Conservation (phyloP, 2,113 vertebrate genomes). For the Mesitornis unicolor region DNA sequence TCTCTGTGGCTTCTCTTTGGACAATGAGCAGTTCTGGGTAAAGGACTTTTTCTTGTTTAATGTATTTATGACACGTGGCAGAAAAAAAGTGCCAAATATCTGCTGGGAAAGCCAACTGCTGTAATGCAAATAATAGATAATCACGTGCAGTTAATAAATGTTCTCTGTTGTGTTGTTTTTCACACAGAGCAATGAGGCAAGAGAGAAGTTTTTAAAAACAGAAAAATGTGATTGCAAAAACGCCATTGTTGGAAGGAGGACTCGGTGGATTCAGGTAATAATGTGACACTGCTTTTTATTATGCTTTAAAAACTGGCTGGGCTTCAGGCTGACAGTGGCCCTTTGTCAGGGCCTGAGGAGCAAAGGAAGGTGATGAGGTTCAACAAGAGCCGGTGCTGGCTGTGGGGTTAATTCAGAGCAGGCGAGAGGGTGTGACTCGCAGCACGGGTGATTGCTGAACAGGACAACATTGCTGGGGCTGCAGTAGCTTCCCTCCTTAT, state of each 20-base stretch:
- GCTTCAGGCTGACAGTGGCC: neutral
- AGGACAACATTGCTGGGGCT: neutral
- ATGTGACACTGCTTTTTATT: neutral
- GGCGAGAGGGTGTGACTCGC: neutral
- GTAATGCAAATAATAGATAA: neutral
- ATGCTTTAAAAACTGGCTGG: neutral
- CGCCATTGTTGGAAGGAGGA: slow-evolving; percentile 1
- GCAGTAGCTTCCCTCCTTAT: neutral
- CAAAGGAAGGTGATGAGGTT: neutral
- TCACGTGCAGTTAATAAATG: neutral
- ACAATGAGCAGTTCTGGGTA: neutral
- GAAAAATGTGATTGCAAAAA: slow-evolving; percentile 61
- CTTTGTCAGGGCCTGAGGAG: neutral
- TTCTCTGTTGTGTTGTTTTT: slow-evolving; percentile 39
- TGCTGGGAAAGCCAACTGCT: neutral
- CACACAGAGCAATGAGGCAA: slow-evolving; percentile 38
- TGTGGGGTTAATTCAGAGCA: neutral
- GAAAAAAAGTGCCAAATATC: neutral
- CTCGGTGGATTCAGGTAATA: slow-evolving; percentile 53
- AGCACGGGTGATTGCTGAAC: neutral
- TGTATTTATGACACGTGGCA: neutral
- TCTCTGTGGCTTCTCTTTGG: neutral
- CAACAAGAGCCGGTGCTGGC: neutral
- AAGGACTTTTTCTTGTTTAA: neutral
- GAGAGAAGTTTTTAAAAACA: slow-evolving; percentile 45